phyloP scores from a whole-genome alignment of 2,113 vertebrate species.

The Gavialis gangeticus region DNA sequence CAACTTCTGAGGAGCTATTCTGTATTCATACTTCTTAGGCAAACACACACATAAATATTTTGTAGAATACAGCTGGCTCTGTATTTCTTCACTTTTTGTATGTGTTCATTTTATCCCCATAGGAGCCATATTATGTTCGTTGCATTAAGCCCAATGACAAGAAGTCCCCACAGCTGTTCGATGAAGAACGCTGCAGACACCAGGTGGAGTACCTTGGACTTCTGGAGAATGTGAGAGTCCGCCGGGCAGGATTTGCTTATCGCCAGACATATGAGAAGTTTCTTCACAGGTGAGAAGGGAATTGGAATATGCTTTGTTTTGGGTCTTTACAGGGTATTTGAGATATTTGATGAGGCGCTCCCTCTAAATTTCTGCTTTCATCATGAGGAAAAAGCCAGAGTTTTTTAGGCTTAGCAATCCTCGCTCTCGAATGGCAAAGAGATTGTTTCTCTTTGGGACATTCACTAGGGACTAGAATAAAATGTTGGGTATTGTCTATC shows the following conservation, averaged over 20 bases:
- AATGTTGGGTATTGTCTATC: background rate
- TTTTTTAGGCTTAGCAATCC: background rate
- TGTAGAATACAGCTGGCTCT: background rate
- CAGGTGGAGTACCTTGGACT: slow-evolving; percentile 97
- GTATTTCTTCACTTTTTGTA: rapidly evolving
- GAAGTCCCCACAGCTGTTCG: slow-evolving; percentile 94
- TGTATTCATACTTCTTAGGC: rapidly evolving
- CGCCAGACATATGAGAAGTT: slow-evolving; percentile 94
- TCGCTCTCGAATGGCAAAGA: background rate
- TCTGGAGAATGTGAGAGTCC: slow-evolving; percentile 94
- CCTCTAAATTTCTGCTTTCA: background rate
- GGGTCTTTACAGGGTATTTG: too few relatives aligned
- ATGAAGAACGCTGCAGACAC: slow-evolving; percentile 92
- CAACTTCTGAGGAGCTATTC: background rate
- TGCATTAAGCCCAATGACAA: slow-evolving; percentile 99
- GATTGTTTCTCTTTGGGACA: background rate
- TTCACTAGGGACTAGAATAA: background rate
- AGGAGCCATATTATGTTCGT: slow-evolving; percentile 98
- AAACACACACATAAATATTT: rapidly evolving
- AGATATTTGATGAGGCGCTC: rapidly evolving
- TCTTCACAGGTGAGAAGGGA: slow-evolving; percentile 88
- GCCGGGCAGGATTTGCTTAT: slow-evolving; percentile 96
- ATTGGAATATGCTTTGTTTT: rapidly evolving
- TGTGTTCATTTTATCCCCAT: slow-evolving; percentile 4
- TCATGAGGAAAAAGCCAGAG: background rate